These are phyloP conservation scores for Chrysolina haemoptera DNA, from an alignment of 2,888 invertebrate genomes.

Conservation along the genomic window DNA sequence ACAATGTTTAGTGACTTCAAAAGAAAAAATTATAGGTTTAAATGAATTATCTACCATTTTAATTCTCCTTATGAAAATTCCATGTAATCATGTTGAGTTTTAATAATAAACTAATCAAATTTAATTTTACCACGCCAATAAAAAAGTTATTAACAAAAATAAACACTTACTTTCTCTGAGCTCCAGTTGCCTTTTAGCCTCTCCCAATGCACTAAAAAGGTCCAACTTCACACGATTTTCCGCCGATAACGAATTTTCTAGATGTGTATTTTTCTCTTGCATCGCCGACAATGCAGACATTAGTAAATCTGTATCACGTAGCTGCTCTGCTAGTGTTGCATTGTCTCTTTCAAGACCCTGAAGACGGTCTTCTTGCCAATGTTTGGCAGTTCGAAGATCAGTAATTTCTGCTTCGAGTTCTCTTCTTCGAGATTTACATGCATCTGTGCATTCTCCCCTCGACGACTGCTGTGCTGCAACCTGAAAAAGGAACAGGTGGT, in stretches of 20 bases:
- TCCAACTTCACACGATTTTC: slow-evolving; percentile 99
- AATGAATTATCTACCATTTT: no score
- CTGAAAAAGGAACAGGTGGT: slow-evolving; percentile 41
- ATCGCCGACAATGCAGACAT: slow-evolving; percentile 85
- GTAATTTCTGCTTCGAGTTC: slow-evolving; percentile 77
- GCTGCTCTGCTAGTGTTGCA: slow-evolving; percentile 63
- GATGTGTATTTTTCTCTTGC: slow-evolving; percentile 92
- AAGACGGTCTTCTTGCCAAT: slow-evolving; percentile 75
- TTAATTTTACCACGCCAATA: no score
- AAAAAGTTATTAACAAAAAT: slow-evolving; percentile 12
- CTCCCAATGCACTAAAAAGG: slow-evolving; percentile 96
- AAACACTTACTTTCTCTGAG: slow-evolving; percentile 84
- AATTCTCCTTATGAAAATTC: no score
- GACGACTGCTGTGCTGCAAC: slow-evolving; percentile 64
- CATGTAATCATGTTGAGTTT: no score
- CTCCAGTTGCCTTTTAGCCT: slow-evolving; percentile 91
- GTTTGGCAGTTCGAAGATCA: slow-evolving; percentile 73
- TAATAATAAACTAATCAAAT: no score
- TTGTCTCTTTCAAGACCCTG: slow-evolving; percentile 74
- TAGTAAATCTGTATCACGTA: slow-evolving; percentile 81
- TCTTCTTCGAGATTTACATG: slow-evolving; percentile 71
- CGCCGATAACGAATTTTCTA: slow-evolving; percentile 94
- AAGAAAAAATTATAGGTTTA: no score
- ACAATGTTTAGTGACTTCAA: no score
- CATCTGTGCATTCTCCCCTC: slow-evolving; percentile 67